Conservation (phyloP, 2,113 vertebrate genomes). For the rabbit (Oryctolagus cuniculus) region mOryCun1.1 NC_091445.1:70919001-70919500, state of each 20-base stretch:
- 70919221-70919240: not conserved
- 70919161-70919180: not conserved
- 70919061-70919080: slow-evolving; percentile 11
- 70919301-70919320: not conserved
- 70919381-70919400: not conserved
- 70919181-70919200: not conserved
- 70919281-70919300: not conserved
- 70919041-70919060: slow-evolving; percentile 15
- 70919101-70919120: not conserved
- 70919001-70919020: not conserved
- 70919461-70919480: not conserved
- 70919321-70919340: not conserved
- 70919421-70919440: not conserved
- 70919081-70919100: slow-evolving; percentile 22
- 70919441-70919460: not conserved
- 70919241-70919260: not conserved
- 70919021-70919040: not conserved
- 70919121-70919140: not conserved
- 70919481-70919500: not conserved
- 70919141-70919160: not conserved
- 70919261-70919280: not conserved
- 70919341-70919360: not conserved
- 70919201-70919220: not conserved
- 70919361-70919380: not conserved
- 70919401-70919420: not conserved